Base-by-base conservation (phyloP, 2,888 invertebrate species). In the Drosophila paranaensis region DNA sequence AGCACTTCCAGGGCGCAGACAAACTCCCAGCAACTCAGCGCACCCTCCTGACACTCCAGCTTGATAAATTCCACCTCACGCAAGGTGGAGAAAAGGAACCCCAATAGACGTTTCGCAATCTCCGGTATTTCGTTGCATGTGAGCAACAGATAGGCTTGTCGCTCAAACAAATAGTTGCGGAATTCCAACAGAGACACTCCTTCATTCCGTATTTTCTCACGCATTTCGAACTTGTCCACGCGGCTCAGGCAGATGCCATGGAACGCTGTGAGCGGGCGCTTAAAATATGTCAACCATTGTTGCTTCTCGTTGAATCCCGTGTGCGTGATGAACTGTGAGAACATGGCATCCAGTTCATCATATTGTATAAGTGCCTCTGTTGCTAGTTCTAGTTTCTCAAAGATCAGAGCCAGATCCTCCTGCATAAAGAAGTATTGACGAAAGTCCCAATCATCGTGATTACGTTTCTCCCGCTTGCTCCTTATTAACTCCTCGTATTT, bases 311-410 rank as follows among this genome's bases (percentile, higher is more conserved):
- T 96, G 77, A 97, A 95, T 90, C 97, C 96, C n/a, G 97, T 97
- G 93, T 98, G 98, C 79, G 98, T 95, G 62, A 99, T 96, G 93
- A 98, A 98, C 93, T 99, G 98, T 2, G 98, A 98, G 93, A 99
- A 98, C 81, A 99, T 94, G 56, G 98, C 98, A 93, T 99, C 98
- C 90, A 99, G 94, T 93, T 99, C 99, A 92, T 99, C 99, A 92
- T 98, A 99, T 91, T 99, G 99, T 62, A 99, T 97, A 80, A 99
- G 93, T 14, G 98, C 97, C 93, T 99, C 98, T 80, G 98, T 98
- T 90, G 97, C 96, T 76, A 99, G 94, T 65, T 97, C 97, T 78
- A 99, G 93, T 96, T 98, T 98, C 94, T 98, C 97, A 88, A 98
- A 94, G 77, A 98, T 97, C 93, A 98, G 97, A 67, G 98, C 98